Evolutionary conservation across 2,797 vertebrate species (phyloP).

Genomic region (Parauchenoglanis ngamensis): DNA sequence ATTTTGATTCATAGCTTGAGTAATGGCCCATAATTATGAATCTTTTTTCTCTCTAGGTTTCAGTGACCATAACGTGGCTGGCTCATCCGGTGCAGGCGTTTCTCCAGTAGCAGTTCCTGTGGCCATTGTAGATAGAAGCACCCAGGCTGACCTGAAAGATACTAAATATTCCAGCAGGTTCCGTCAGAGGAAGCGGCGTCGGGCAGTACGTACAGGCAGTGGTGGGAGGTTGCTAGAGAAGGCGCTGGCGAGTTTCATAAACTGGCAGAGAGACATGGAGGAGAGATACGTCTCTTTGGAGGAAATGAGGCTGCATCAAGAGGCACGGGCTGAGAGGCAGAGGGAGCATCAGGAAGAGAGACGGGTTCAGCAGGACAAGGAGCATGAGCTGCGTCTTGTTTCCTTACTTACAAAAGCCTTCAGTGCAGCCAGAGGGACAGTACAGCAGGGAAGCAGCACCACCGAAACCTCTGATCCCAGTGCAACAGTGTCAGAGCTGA

Average conservation of each 20-base stretch:
- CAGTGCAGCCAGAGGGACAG: slow-evolving; percentile 58
- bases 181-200: slow-evolving; percentile 75
- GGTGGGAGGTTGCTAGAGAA: slow-evolving; percentile 63
- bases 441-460: slow-evolving; percentile 4
- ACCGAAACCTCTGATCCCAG: not conserved
- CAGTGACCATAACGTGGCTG: slow-evolving; percentile 76
- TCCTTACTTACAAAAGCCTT: slow-evolving; percentile 79
- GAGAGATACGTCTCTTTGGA: slow-evolving; percentile 82
- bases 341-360: slow-evolving; percentile 81
- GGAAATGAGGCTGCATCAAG: slow-evolving; percentile 77
- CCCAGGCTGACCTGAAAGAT: slow-evolving; percentile 50
- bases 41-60: slow-evolving; percentile 69
- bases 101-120: slow-evolving; percentile 61
- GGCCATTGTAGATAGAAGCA: slow-evolving; percentile 50
- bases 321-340: slow-evolving; percentile 78
- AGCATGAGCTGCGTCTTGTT: slow-evolving; percentile 83
- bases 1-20: not conserved
- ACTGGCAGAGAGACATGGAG: slow-evolving; percentile 72
- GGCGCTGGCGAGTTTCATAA: slow-evolving; percentile 76
- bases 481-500: slow-evolving; percentile 11
- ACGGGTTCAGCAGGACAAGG: slow-evolving; percentile 78
- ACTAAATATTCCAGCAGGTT: slow-evolving; percentile 36
- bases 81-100: slow-evolving; percentile 64
- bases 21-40: not conserved
- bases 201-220: slow-evolving; percentile 64